Evolutionary conservation across 2,888 invertebrate species (phyloP).

Genomic region (Leptopterna dolabrata): DNA sequence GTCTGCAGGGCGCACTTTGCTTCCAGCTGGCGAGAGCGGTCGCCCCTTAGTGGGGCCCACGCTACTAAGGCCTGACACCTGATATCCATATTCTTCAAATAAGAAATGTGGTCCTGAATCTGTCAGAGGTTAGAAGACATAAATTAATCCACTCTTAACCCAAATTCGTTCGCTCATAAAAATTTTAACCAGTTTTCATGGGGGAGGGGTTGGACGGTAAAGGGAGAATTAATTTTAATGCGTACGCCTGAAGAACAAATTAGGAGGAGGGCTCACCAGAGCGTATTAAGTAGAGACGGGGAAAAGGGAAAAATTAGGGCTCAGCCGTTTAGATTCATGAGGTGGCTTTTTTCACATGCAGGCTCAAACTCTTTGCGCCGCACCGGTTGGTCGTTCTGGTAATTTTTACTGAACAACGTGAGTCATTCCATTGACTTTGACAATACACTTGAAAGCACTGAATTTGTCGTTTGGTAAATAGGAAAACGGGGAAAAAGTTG

Average conservation of each 20-base stretch:
- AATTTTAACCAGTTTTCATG: slow-evolving; percentile 9
- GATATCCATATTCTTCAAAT: background rate
- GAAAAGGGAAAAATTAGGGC: slow-evolving; percentile 31
- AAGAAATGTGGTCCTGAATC: background rate
- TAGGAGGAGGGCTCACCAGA: slow-evolving; percentile 8
- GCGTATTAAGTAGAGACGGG: slow-evolving; percentile 20
- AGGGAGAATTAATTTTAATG: slow-evolving; percentile 42
- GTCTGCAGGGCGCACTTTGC: too few species aligned
- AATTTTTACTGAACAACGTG: background rate
- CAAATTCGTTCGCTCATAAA: background rate
- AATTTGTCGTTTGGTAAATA: too few species aligned
- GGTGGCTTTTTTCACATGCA: slow-evolving; percentile 28
- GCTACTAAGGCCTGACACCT: too few species aligned
- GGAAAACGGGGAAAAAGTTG: too few species aligned
- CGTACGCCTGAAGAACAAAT: slow-evolving; percentile 42
- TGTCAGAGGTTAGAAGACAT: background rate
- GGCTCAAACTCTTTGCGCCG: background rate
- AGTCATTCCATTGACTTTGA: background rate
- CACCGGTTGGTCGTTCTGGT: background rate
- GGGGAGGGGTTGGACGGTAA: background rate
- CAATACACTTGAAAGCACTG: too few species aligned
- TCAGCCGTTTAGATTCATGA: slow-evolving; percentile 35
- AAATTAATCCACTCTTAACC: slow-evolving; percentile 28
- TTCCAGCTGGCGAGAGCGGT: too few species aligned
- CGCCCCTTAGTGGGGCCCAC: too few species aligned